Evolutionary conservation across 2,797 vertebrate species (phyloP), one percentile per base, ranked within the genome.

Genomic region (Ispidina picta): DNA sequence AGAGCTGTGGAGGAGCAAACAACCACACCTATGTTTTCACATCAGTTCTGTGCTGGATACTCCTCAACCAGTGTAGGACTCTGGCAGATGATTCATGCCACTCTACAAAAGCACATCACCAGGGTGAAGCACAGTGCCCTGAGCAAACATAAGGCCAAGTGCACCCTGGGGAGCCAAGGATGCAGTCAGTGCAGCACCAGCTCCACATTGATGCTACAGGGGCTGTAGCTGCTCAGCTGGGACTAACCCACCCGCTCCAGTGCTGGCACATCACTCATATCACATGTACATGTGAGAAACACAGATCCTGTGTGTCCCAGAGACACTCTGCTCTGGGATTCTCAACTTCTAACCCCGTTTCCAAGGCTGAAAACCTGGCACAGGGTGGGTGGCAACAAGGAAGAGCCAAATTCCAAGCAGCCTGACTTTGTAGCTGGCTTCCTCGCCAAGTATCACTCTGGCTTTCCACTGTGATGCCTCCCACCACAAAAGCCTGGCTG

Each of bases 401-500:
- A 92, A 92, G 16, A 90, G 82, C 84, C 89, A 89, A 93, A 83
- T 74, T 83, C 79, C 58, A 43, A 77, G 35, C 69, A 80, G 75
- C 16, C 51, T 52, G 95, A 85, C 70, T 87, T 33, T 46, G 76
- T 93, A 95, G 86, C 83, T 86, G 89, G 80, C 78, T 91, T 94
- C 78, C 81, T 93, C 85, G 72, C 87, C 91, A 93, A 93, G 46
- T 87, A 88, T 66, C 85, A 29, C 68, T 84, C 83, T 93, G 89
- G 80, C 80, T 95, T 31, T 56, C 91, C 68, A 6, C 83, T 68
- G 1, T 26, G 74, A 77, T 86, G 89, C 72, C 88, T 93, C 86
- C 91, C 86, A 92, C 92, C 90, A 71, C 88, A 92, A 91, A 43
- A 71, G 69, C 77, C 89, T 91, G 92, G 86, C 89, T 92, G 90